Evolutionary conservation across 1,140 invertebrate genomes (phyloP).

Genomic region (Reticulitermes speratus): DNA sequence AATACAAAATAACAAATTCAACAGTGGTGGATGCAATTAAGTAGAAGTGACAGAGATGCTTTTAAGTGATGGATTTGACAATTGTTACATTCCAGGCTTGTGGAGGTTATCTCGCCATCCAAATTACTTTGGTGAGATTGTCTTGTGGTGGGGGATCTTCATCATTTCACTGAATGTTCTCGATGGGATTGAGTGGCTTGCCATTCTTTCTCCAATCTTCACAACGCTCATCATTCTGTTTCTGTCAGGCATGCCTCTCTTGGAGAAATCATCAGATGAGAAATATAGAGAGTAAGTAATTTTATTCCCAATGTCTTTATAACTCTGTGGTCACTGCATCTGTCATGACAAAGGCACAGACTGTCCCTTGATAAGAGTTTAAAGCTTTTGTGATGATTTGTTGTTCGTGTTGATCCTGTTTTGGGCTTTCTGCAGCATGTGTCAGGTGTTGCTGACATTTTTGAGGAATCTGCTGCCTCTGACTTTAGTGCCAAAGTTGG

Average conservation of each 20-base stretch:
- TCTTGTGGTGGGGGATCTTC: constrained; percentile 93
- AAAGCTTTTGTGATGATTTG: too few relatives aligned
- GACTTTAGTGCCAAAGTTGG: too few relatives aligned
- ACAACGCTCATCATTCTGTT: constrained; percentile 86
- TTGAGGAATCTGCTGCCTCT: too few relatives aligned
- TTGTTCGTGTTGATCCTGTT: too few relatives aligned
- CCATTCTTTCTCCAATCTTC: constrained; percentile 84
- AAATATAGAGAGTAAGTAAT: constrained; percentile 78
- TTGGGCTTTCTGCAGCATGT: too few relatives aligned
- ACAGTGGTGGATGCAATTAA: background rate
- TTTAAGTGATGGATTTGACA: background rate
- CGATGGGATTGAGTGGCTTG: constrained; percentile 75
- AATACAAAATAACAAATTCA: background rate
- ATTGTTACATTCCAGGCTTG: constrained; percentile 58
- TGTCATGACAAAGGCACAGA: too few relatives aligned
- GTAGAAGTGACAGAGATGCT: background rate
- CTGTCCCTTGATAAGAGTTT: too few relatives aligned
- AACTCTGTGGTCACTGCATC: too few relatives aligned
- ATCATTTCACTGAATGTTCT: constrained; percentile 85
- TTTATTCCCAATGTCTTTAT: background rate
- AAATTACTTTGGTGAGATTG: constrained; percentile 94
- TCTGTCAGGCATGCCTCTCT: constrained; percentile 79
- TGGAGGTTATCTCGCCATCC: constrained; percentile 91
- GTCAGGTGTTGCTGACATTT: too few relatives aligned
- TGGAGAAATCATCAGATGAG: constrained; percentile 83